Evolutionary conservation across 2,888 invertebrate species (phyloP).

Genomic region (Aphidoletes aphidimyza): DNA sequence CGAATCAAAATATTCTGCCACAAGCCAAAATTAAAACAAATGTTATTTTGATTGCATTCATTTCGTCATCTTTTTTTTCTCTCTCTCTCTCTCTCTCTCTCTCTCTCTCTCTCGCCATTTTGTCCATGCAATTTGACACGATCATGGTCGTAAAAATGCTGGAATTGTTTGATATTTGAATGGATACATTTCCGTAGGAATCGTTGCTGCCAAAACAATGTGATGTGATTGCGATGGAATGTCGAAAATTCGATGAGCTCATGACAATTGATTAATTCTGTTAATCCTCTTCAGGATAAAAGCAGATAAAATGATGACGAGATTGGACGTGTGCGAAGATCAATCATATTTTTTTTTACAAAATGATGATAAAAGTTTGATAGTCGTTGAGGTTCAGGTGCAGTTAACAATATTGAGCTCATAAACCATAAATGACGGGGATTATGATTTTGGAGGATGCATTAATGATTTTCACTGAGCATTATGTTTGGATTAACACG

Average conservation of each 20-base stretch:
- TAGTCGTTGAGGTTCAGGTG: background rate
- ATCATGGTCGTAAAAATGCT: too few species aligned
- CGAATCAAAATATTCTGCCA: slow-evolving; percentile 9
- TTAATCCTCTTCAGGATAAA: background rate
- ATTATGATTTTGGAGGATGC: background rate
- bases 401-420: too few species aligned
- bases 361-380: background rate
- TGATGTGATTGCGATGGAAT: slow-evolving; percentile 7
- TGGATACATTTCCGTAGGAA: background rate
- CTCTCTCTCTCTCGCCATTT: too few species aligned
- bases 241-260: background rate
- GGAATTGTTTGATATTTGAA: background rate
- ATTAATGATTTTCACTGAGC: background rate
- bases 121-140: too few species aligned
- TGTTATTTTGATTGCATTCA: slow-evolving; percentile 19
- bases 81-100: too few species aligned
- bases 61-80: background rate
- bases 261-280: slow-evolving; percentile 4
- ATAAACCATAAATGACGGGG: too few species aligned
- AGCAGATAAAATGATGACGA: background rate
- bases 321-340: background rate
- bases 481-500: too few species aligned
- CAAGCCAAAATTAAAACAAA: slow-evolving; percentile 28
- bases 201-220: background rate
- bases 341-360: background rate